A percentile compares a stretch with the other conserved stretches of the same genome.
phyloP scores from a whole-genome alignment of 1,140 invertebrate genomes.

The Drosophila simulans region DNA sequence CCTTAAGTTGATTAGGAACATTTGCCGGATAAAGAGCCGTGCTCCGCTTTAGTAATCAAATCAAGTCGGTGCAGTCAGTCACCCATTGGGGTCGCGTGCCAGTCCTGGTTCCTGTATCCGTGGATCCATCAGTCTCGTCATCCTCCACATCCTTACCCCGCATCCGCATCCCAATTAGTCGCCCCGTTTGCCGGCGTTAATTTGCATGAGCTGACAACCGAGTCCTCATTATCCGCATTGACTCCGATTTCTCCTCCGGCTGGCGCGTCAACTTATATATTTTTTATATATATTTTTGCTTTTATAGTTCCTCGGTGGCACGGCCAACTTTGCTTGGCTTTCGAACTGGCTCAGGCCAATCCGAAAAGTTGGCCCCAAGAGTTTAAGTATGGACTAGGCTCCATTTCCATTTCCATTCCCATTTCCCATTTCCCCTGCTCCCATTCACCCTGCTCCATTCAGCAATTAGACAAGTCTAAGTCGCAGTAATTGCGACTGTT shows the following conservation, averaged over 20 bases:
- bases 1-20: constrained; percentile 33
- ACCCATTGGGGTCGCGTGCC: constrained; percentile 37
- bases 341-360: constrained; percentile 19
- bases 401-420: background rate
- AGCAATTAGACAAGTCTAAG: constrained; percentile 74
- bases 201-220: constrained; percentile 69
- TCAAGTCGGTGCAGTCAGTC: constrained; percentile 65
- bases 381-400: background rate
- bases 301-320: constrained; percentile 40
- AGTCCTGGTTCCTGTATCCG: background rate
- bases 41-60: constrained; percentile 59
- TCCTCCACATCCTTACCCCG: background rate
- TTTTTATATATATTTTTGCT: constrained; percentile 4
- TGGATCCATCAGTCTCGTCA: background rate
- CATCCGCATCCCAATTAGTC: constrained; percentile 53
- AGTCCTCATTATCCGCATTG: constrained; percentile 62
- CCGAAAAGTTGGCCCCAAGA: constrained; percentile 15
- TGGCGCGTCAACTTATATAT: constrained; percentile 6
- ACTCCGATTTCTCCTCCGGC: constrained; percentile 27
- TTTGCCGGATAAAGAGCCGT: background rate
- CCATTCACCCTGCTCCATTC: constrained; percentile 2
- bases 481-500: constrained; percentile 69
- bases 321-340: constrained; percentile 23
- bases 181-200: constrained; percentile 55
- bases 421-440: background rate